Conservation (phyloP, 2,888 invertebrate species). For the Liodrosophila aerea region DNA sequence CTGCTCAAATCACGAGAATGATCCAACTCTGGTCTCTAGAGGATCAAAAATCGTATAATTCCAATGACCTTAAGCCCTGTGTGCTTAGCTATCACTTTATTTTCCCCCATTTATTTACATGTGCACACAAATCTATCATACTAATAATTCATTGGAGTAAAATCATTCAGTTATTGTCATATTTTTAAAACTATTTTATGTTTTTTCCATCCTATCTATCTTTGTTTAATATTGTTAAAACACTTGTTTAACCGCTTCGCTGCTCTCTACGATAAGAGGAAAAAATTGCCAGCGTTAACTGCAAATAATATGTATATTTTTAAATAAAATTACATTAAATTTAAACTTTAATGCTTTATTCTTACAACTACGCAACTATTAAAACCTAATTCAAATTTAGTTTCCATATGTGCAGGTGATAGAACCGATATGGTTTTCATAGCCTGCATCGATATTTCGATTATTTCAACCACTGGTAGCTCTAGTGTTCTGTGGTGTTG, state of each 20-base stretch:
- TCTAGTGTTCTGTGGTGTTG: slow-evolving; percentile 37
- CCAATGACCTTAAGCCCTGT: slow-evolving; percentile 28
- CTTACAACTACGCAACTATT: too few relatives aligned
- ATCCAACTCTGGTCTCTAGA: slow-evolving; percentile 14
- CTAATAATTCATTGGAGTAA: slow-evolving; percentile 22
- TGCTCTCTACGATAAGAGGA: slow-evolving; percentile 24
- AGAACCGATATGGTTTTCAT: slow-evolving; percentile 3
- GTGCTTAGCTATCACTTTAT: slow-evolving; percentile 26
- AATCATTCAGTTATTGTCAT: slow-evolving; percentile 29
- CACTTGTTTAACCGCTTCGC: slow-evolving; percentile 54
- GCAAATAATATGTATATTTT: slow-evolving; percentile 67
- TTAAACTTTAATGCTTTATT: neutral
- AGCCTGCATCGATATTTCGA: slow-evolving; percentile 25
- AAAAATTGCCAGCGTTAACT: slow-evolving; percentile 49
- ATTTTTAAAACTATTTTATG: slow-evolving; percentile 50
- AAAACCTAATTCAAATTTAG: too few relatives aligned
- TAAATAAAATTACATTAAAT: slow-evolving; percentile 41
- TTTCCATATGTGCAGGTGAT: too few relatives aligned
- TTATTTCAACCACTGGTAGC: slow-evolving; percentile 35
- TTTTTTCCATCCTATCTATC: slow-evolving; percentile 45
- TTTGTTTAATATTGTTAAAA: slow-evolving; percentile 64
- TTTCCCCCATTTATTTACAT: slow-evolving; percentile 12
- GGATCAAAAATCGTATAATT: slow-evolving; percentile 16
- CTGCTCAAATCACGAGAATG: slow-evolving; percentile 49
- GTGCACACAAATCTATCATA: slow-evolving; percentile 15